phyloP scores from a whole-genome alignment of 1,140 invertebrate genomes.

The Dreissena rostriformis region DNA sequence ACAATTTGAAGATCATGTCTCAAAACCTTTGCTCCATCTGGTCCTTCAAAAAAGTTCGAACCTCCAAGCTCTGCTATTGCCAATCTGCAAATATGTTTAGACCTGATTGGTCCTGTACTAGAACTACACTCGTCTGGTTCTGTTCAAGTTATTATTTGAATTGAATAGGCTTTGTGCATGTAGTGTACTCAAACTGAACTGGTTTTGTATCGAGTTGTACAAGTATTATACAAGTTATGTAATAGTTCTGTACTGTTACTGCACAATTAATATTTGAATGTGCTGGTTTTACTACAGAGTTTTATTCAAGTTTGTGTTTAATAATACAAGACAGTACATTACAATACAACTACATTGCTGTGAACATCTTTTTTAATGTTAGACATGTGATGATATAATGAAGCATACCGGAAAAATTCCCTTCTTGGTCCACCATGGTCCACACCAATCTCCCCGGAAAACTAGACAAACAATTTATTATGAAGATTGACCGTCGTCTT shows the following conservation, averaged over 20 bases:
- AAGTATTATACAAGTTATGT: not conserved
- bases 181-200: too few relatives aligned
- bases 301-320: not conserved
- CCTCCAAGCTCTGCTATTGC: not conserved
- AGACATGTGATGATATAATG: not conserved
- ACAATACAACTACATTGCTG: not conserved
- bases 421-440: constrained; percentile 22
- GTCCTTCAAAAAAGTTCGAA: not conserved
- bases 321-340: not conserved
- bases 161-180: not conserved
- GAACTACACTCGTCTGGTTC: too few relatives aligned
- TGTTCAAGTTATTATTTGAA: not conserved
- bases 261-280: not conserved
- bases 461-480: constrained; percentile 16
- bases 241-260: not conserved
- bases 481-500: constrained; percentile 9
- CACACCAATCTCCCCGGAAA: constrained; percentile 27
- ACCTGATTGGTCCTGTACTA: not conserved
- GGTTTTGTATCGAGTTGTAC: not conserved
- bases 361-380: not conserved
- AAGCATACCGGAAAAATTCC: constrained; percentile 20
- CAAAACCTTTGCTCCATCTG: too few relatives aligned
- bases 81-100: not conserved
- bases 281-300: not conserved
- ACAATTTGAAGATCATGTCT: too few relatives aligned